These are phyloP conservation scores for Eupithecia insigniata DNA, from an alignment of 2,888 invertebrate genomes.

Conservation along the genomic window DNA sequence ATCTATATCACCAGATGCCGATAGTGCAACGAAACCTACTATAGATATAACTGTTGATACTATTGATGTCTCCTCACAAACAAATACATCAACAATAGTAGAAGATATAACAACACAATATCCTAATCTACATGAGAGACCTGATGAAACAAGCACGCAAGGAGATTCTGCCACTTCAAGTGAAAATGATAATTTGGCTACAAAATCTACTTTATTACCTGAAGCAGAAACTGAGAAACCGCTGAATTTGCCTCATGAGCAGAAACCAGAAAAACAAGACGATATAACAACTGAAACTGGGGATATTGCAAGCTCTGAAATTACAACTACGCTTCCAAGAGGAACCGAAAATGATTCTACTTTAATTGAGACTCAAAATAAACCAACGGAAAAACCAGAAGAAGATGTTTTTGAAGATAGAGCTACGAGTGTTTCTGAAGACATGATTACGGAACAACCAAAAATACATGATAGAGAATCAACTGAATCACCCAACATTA, in stretches of 20 bases:
- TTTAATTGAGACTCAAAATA: conserved; percentile 14
- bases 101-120: conserved; percentile 5
- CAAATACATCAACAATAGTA: neutral
- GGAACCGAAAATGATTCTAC: neutral
- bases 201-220: conserved; percentile 16
- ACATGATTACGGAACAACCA: conserved; percentile 20
- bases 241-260: conserved; percentile 9
- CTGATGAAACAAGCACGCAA: conserved; percentile 14
- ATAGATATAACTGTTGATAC: conserved; percentile 12
- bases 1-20: conserved; percentile 32
- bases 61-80: neutral
- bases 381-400: conserved; percentile 22
- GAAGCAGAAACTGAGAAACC: conserved; percentile 33
- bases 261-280: conserved; percentile 17
- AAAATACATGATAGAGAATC: conserved; percentile 18
- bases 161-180: conserved; percentile 10
- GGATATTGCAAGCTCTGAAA: conserved; percentile 14
- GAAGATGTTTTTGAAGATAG: conserved; percentile 12
- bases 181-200: conserved; percentile 15
- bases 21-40: conserved; percentile 5
- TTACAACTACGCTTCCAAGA: neutral
- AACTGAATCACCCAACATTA: conserved; percentile 3
- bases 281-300: conserved; percentile 20
- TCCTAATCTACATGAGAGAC: conserved; percentile 8
- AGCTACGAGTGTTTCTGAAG: conserved; percentile 22